These are phyloP conservation scores for Sesia bembeciformis DNA, from an alignment of 2,888 invertebrate genomes.

Conservation along the genomic window DNA sequence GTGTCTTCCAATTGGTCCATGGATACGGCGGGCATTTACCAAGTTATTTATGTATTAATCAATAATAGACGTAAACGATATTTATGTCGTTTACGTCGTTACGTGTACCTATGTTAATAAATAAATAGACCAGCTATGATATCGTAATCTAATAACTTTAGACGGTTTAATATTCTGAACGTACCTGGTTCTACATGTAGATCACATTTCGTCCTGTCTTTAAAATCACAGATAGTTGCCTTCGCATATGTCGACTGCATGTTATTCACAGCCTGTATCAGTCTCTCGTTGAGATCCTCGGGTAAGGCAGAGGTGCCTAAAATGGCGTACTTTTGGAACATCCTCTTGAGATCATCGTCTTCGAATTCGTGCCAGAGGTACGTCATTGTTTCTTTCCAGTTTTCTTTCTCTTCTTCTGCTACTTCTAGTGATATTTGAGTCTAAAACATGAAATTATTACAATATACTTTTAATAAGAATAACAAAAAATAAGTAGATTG, in stretches of 20 bases:
- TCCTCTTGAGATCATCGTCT: slow-evolving; percentile 79
- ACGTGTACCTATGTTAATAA: too few species aligned
- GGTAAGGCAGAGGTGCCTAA: slow-evolving; percentile 85
- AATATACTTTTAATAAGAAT: too few species aligned
- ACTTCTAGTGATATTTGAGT: slow-evolving; percentile 32
- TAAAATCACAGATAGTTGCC: slow-evolving; percentile 83
- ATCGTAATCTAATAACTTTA: too few species aligned
- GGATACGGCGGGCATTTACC: too few species aligned
- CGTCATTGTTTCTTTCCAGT: slow-evolving; percentile 78
- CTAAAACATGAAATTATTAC: not conserved
- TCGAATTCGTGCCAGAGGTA: slow-evolving; percentile 83
- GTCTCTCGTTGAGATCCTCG: slow-evolving; percentile 76
- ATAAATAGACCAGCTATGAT: too few species aligned
- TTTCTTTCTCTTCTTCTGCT: slow-evolving; percentile 75
- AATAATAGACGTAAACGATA: too few species aligned
- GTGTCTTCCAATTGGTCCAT: too few species aligned
- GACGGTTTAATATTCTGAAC: too few species aligned
- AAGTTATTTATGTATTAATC: too few species aligned
- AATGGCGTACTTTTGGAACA: slow-evolving; percentile 81
- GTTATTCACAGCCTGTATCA: slow-evolving; percentile 76
- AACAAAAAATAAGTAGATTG: too few species aligned
- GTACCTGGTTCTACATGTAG: slow-evolving; percentile 82
- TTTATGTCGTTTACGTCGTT: too few species aligned
- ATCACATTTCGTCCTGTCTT: slow-evolving; percentile 78
- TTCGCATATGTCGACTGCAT: slow-evolving; percentile 86